Conservation (phyloP, 2,113 vertebrate genomes). For the Eolophus roseicapilla region DNA sequence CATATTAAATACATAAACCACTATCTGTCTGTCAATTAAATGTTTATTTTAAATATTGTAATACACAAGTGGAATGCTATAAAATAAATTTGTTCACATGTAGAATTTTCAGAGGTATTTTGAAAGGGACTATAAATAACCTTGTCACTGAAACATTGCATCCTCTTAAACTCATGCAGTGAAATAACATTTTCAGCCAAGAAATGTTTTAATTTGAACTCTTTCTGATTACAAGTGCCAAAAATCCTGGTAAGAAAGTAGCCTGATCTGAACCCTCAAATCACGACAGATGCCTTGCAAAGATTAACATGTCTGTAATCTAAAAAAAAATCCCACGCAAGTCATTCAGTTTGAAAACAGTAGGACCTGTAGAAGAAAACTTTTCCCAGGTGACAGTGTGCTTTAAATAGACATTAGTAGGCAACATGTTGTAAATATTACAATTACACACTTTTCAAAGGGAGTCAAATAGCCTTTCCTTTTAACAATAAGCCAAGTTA, state of each 20-base stretch:
- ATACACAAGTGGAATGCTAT: neutral
- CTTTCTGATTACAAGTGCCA: neutral
- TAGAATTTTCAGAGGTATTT: neutral
- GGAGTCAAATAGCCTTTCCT: conserved; percentile 9
- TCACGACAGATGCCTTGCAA: neutral
- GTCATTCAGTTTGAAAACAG: neutral
- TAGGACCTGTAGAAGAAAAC: neutral
- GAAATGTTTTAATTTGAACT: neutral
- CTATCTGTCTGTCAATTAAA: too few relatives aligned
- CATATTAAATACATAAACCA: neutral
- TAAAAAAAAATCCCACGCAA: neutral
- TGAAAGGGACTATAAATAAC: neutral
- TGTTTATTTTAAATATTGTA: neutral
- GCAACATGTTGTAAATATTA: neutral
- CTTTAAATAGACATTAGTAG: neutral
- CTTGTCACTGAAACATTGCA: neutral
- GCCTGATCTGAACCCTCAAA: neutral
- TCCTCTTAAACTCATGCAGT: neutral
- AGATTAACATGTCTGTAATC: neutral
- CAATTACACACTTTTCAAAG: conserved; percentile 15
- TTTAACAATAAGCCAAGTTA: conserved; percentile 22
- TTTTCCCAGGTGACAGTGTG: neutral
- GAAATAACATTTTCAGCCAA: neutral
- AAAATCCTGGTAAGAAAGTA: neutral
- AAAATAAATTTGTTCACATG: neutral